phyloP scores from a whole-genome alignment of 2,888 invertebrate species.

The Fissipunctia ypsillon region DNA sequence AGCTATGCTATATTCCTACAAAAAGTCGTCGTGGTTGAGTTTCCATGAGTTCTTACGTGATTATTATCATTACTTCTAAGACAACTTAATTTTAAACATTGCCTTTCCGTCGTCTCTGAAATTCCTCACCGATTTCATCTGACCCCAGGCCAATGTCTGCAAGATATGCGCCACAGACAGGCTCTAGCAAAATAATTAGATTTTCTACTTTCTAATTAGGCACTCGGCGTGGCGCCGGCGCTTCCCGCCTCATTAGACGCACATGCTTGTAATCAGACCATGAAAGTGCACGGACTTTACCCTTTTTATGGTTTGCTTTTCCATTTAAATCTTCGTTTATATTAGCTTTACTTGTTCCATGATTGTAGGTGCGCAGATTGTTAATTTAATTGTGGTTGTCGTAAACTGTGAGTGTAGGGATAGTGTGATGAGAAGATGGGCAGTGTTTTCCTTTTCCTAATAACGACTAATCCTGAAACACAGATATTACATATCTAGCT shows the following conservation, averaged over 20 bases:
- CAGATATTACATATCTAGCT: too few relatives aligned
- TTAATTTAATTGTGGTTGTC: not conserved
- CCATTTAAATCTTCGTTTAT: conserved; percentile 19
- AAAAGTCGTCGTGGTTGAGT: too few relatives aligned
- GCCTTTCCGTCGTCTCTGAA: not conserved
- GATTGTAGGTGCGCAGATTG: not conserved
- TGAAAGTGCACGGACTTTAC: conserved; percentile 48
- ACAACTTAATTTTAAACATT: not conserved
- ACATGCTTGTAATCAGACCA: conserved; percentile 54
- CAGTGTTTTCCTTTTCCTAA: not conserved
- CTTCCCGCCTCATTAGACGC: conserved; percentile 68
- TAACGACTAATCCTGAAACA: too few relatives aligned
- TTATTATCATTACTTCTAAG: too few relatives aligned
- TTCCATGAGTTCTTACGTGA: too few relatives aligned
- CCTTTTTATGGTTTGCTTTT: conserved; percentile 33
- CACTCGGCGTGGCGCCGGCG: conserved; percentile 71
- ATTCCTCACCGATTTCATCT: conserved; percentile 20
- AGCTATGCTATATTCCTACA: too few relatives aligned
- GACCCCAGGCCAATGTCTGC: conserved; percentile 28
- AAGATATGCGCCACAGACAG: conserved; percentile 40
- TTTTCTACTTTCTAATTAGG: conserved; percentile 83
- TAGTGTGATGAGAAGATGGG: not conserved
- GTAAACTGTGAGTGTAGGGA: not conserved
- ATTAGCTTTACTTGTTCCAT: conserved; percentile 3
- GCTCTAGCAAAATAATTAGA: conserved; percentile 74